These are phyloP conservation scores for Cyprinodon variegatus DNA, from an alignment of 2,113 vertebrate species.

Conservation along the genomic window DNA sequence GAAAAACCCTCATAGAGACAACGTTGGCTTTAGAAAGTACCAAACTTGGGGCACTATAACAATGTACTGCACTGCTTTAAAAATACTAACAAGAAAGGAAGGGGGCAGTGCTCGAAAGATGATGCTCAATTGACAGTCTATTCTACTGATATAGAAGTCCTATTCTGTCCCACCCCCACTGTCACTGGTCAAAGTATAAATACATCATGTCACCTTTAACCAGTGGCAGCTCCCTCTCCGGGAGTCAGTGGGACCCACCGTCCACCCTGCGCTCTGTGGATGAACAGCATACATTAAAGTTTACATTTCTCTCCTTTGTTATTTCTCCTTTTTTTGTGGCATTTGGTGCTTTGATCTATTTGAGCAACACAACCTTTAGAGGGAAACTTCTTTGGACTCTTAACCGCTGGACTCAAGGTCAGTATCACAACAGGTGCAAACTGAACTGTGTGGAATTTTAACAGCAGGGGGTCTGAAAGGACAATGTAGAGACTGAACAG, in stretches of 20 bases:
- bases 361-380: conserved; percentile 4
- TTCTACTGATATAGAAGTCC: conserved; percentile 31
- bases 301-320: conserved; percentile 10
- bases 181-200: conserved; percentile 70
- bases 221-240: conserved; percentile 64
- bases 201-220: conserved; percentile 69
- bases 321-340: conserved; percentile 1
- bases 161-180: conserved; percentile 46
- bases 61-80: too few relatives aligned
- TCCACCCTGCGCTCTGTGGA: conserved; percentile 34
- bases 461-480: conserved; percentile 24
- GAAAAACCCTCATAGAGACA: too few relatives aligned
- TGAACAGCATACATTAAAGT: conserved; percentile 22
- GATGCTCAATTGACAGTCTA: background rate
- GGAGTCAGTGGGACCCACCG: conserved; percentile 62
- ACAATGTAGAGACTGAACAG: background rate
- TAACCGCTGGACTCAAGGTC: conserved; percentile 81
- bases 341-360: background rate
- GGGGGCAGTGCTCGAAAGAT: too few relatives aligned
- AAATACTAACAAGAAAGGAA: too few relatives aligned
- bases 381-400: conserved; percentile 19
- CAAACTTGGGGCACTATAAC: too few relatives aligned
- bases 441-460: conserved; percentile 52
- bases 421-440: conserved; percentile 76
- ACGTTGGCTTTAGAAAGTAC: too few relatives aligned